Base-by-base conservation (phyloP, 2,113 vertebrate genomes). In the Archocentrus centrarchus region DNA sequence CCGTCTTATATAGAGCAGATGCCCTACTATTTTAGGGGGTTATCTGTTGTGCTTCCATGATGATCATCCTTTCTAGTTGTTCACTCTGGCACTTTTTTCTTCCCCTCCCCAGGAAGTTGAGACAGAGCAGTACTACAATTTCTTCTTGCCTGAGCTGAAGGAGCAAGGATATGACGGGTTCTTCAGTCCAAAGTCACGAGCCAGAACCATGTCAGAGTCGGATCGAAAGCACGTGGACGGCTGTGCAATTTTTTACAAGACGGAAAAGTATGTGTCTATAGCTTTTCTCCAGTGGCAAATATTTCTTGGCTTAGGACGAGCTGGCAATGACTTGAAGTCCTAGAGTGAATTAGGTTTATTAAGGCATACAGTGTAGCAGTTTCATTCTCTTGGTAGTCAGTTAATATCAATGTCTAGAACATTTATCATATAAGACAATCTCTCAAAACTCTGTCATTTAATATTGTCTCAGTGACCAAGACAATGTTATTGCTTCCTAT, bases 161-260 rank as follows among this genome's bases (percentile, higher is more conserved):
- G 97, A 98, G 91, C 98, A 98, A 89, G 98, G 98, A 78, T 99
- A 99, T 24, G 97, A 97, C 81, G 98, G 98, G 82, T 99, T 99
- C 95, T 99, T 99, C 95, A 99, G 98, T 95, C 97, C 98, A 84
- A 99, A 99, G 94, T 99, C 98, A 84, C 97, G 98, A 95, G 98
- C 98, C 66, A 95, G 98, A 95, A 99, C 98, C 62, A 99, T 99
- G 98, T 99, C 97, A 0, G 98, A 99, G 95, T 98, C 97, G 22
- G 98, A 99, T 93, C 97, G 98, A 79, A 99, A 99, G 92, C 98
- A 99, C 14, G 98, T 99, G 78, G 98, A 99, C 64, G 98, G 98
- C 81, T 99, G 98, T 95, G 98, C 98, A 93, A 93, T 99, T 96
- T 99, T 99, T 96, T 99, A 97, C 95, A 98, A 97, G 90, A 96